A percentile compares a stretch with the other conserved stretches of the same genome.
phyloP scores from a whole-genome alignment of 2,797 vertebrate genomes.

The Cetoscarus ocellatus region DNA sequence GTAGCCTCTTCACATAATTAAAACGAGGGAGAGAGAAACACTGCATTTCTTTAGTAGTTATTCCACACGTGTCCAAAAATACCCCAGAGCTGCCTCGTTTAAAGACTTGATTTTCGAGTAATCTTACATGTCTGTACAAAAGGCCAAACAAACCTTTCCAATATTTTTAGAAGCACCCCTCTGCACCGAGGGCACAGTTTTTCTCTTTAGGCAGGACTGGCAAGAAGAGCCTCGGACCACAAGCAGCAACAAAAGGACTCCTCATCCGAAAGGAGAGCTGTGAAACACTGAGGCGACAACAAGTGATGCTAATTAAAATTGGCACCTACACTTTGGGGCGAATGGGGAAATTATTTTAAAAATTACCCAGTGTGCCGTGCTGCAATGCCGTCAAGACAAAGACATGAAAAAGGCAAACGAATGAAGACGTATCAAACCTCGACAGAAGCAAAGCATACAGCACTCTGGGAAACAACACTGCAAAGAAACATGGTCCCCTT shows the following conservation, averaged over 20 bases:
- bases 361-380: slow-evolving; percentile 63
- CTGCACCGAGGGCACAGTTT: slow-evolving; percentile 36
- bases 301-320: slow-evolving; percentile 56
- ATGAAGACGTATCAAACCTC: slow-evolving; percentile 57
- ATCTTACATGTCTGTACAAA: slow-evolving; percentile 78
- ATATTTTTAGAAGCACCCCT: slow-evolving; percentile 58
- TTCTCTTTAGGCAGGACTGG: slow-evolving; percentile 64
- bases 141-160: slow-evolving; percentile 68
- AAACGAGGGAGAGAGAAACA: slow-evolving; percentile 64
- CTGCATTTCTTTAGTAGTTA: slow-evolving; percentile 74
- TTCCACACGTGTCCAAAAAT: slow-evolving; percentile 73
- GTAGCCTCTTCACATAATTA: slow-evolving; percentile 49
- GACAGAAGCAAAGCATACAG: slow-evolving; percentile 62
- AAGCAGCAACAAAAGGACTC: slow-evolving; percentile 71
- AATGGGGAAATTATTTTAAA: slow-evolving; percentile 28
- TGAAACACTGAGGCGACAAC: slow-evolving; percentile 64
- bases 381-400: slow-evolving; percentile 53
- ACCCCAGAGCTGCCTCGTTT: slow-evolving; percentile 77
- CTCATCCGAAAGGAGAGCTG: slow-evolving; percentile 53
- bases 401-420: slow-evolving; percentile 44
- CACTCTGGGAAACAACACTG: slow-evolving; percentile 78
- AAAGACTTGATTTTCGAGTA: slow-evolving; percentile 70
- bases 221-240: slow-evolving; percentile 61
- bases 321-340: slow-evolving; percentile 64
- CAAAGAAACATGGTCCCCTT: slow-evolving; percentile 74